Evolutionary conservation across 2,888 invertebrate species (phyloP), one percentile per base, ranked within the genome.

Genomic region (Neoascia interrupta): DNA sequence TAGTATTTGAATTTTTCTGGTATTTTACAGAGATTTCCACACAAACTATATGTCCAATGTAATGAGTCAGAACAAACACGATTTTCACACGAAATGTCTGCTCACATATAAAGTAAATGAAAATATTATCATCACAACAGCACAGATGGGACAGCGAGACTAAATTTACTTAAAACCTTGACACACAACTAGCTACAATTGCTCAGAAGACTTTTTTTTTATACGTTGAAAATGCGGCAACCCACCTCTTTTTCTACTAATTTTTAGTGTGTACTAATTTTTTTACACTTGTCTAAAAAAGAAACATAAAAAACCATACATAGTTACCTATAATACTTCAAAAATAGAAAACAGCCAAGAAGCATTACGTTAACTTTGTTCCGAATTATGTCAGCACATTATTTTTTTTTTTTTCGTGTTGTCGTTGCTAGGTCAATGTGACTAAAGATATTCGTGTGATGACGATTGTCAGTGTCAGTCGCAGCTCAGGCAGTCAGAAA

Each of bases 361-460:
- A 54, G 43, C 37, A 43, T 69, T 58, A 36, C 39, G 49, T 60
- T 41, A 69, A 51, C 49, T 45, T 21, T 18, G 15, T 39, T 28
- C 39, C 10, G 51, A 73, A 74, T 60, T 74, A 64, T 70, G 63
- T 70, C 56, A 70, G 39, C 53, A 58, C 53, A 39, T n/a, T 58
- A 47, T 41, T 45, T 31, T 31, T 28, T 26, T 1, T 16, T 26
- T 28, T 10, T 41, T 21, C 45, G 3, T 23, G 3, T 54, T 10
- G 51, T 23, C 37, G 64, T 64, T 70, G 76, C 64, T 64, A 60
- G 64, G 76, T 72, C 58, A 76, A 64, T 70, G 47, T 28, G 49
- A 75, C 53, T 31, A 31, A 53, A 66, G 13, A 56, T 51, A 64
- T 70, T 56, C 23, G 26, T 51, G 11, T 28, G 28, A 31, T 45